phyloP scores from a whole-genome alignment of 2,797 vertebrate genomes.

The Tolypeutes matacus region DNA sequence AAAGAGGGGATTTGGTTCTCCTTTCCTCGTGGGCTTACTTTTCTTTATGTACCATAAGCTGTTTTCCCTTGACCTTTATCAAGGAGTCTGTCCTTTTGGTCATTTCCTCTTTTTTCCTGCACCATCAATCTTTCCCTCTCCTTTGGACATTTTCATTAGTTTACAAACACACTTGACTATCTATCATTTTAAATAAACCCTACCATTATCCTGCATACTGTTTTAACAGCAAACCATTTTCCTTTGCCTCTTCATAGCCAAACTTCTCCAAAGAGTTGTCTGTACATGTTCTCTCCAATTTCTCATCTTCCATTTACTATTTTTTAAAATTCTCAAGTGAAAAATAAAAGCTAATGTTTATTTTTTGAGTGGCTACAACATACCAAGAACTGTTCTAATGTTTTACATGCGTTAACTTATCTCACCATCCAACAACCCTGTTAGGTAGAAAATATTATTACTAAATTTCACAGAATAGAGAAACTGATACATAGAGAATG shows the following conservation, averaged over 20 bases:
- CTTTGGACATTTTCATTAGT: conserved; percentile 2
- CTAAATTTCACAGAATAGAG: not conserved
- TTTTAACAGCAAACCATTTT: not conserved
- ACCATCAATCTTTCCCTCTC: not conserved
- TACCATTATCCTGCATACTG: not conserved
- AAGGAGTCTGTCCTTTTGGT: not conserved
- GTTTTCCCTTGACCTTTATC: not conserved
- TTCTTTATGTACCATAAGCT: not conserved
- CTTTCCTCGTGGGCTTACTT: not conserved
- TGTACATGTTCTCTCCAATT: not conserved
- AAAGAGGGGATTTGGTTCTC: not conserved
- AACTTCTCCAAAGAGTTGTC: not conserved
- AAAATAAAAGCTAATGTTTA: not conserved
- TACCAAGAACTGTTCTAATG: not conserved
- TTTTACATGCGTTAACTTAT: not conserved
- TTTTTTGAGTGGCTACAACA: not conserved
- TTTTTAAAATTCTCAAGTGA: not conserved
- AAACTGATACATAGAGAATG: not conserved
- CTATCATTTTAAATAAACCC: not conserved
- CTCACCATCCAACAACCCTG: not conserved
- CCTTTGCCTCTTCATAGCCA: not conserved
- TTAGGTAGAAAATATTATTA: conserved; percentile 2
- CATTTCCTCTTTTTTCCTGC: not conserved
- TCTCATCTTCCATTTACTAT: not conserved
- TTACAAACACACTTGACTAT: not conserved